Evolutionary conservation across 2,113 vertebrate species (phyloP).

Genomic region (Aplodontia rufa): DNA sequence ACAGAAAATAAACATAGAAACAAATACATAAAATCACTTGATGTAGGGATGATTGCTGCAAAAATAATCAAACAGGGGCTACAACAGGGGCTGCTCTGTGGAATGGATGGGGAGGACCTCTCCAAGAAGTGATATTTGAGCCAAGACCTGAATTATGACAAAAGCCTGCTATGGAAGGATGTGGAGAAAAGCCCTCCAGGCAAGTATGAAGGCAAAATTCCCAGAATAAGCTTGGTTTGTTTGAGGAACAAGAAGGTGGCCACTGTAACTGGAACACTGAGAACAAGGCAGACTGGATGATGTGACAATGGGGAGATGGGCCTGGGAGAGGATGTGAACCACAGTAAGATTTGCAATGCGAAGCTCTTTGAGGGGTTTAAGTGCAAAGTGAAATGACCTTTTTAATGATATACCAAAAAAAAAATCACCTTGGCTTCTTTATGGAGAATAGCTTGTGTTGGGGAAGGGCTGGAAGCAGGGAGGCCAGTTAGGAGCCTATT

Average conservation of each 20-base stretch:
- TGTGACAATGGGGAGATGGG: background rate
- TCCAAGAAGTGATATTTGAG: background rate
- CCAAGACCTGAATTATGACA: background rate
- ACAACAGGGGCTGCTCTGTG: background rate
- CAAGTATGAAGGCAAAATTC: background rate
- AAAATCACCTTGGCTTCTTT: background rate
- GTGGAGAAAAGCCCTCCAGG: background rate
- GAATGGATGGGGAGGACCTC: background rate
- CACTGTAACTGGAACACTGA: background rate
- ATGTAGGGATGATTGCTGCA: background rate
- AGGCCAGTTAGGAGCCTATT: background rate
- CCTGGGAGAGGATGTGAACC: background rate
- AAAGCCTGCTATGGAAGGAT: background rate
- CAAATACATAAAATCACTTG: background rate
- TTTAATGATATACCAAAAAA: background rate
- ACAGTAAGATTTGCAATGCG: accelerated
- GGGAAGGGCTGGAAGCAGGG: background rate
- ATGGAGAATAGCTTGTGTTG: background rate
- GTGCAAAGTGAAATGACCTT: background rate
- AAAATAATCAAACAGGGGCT: background rate
- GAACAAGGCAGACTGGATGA: background rate
- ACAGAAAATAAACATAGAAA: background rate
- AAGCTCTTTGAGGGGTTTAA: background rate
- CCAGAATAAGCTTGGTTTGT: background rate
- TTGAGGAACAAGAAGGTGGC: background rate